Conservation (phyloP, 2,113 vertebrate genomes). For the Nicator chloris region DNA sequence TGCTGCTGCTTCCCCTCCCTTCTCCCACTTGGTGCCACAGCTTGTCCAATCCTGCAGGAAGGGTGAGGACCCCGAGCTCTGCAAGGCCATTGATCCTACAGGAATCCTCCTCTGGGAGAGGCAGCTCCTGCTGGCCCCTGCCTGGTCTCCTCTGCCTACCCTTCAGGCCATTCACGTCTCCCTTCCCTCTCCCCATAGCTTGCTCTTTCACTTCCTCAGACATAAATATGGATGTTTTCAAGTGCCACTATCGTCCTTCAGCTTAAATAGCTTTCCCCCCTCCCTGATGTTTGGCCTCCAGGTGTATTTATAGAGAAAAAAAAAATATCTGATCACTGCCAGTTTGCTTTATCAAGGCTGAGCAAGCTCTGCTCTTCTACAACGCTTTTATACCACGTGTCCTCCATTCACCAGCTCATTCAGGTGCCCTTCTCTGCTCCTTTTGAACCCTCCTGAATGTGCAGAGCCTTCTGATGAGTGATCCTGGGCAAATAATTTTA, state of each 20-base stretch:
- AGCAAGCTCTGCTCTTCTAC: background rate
- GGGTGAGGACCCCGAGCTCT: background rate
- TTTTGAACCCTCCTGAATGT: background rate
- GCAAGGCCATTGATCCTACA: background rate
- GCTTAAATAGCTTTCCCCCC: background rate
- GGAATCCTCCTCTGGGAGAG: background rate
- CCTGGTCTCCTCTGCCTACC: background rate
- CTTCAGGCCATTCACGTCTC: background rate
- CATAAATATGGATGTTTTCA: background rate
- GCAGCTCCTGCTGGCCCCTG: background rate
- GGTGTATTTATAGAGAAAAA: constrained; percentile 5
- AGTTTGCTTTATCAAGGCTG: background rate
- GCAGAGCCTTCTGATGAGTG: background rate
- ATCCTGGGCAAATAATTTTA: background rate
- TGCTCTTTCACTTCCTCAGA: background rate
- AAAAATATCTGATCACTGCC: background rate
- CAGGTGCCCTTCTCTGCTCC: background rate
- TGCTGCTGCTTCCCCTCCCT: background rate
- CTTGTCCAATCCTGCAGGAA: background rate
- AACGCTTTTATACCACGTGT: background rate
- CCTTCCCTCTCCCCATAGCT: background rate
- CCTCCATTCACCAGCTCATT: background rate
- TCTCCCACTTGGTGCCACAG: background rate
- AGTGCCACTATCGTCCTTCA: background rate
- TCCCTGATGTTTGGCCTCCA: background rate